Evolutionary conservation across 1,140 invertebrate species (phyloP).

Genomic region (Drosophila bifasciata): DNA sequence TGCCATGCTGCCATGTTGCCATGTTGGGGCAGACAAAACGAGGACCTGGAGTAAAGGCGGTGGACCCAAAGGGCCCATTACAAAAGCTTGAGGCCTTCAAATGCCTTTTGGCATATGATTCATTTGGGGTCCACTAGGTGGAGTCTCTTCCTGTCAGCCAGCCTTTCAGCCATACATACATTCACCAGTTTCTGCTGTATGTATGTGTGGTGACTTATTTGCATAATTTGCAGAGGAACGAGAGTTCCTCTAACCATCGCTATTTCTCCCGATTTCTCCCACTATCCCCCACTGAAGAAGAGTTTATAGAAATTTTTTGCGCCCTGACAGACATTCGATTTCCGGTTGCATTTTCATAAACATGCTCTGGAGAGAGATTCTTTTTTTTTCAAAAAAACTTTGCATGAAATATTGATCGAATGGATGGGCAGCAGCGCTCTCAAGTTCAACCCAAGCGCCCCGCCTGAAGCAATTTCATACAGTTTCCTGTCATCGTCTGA

Average conservation of each 20-base stretch:
- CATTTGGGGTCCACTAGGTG: conserved; percentile 47
- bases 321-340: conserved; percentile 75
- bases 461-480: conserved; percentile 59
- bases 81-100: conserved; percentile 55
- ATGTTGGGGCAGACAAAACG: conserved; percentile 14
- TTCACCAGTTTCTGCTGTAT: background rate
- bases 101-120: conserved; percentile 71
- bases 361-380: conserved; percentile 61
- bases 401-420: conserved; percentile 72
- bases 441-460: conserved; percentile 49
- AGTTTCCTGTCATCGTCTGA: conserved; percentile 68
- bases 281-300: conserved; percentile 16
- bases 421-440: conserved; percentile 49
- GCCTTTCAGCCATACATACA: conserved; percentile 40
- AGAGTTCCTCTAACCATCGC: conserved; percentile 33
- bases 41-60: background rate
- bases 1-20: conserved; percentile 16
- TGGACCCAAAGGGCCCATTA: conserved; percentile 64
- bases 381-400: conserved; percentile 46
- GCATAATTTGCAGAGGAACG: conserved; percentile 62
- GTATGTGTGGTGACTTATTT: conserved; percentile 59
- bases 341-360: conserved; percentile 79
- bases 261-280: conserved; percentile 5
- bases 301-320: conserved; percentile 57
- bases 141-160: conserved; percentile 39